Percentiles rank a stretch among this genome's conserved stretches.
Conservation (phyloP, 1,140 invertebrate species). For the Aethina tumida region DNA sequence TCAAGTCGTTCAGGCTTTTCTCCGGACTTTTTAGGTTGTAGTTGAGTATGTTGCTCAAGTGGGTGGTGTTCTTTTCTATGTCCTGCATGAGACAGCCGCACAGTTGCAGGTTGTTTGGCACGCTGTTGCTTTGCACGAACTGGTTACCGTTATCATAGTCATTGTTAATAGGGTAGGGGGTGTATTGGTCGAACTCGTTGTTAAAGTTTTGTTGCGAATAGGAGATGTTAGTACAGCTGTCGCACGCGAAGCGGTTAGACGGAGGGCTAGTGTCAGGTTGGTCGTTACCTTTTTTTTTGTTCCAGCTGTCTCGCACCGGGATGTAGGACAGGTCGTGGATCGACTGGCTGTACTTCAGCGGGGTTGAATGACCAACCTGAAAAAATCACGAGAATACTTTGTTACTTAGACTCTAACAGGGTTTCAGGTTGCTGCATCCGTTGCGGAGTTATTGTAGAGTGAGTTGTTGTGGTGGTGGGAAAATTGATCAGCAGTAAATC, state of each 20-base stretch:
- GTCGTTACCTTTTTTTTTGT: constrained; percentile 31
- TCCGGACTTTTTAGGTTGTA: constrained; percentile 26
- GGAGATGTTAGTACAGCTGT: too few relatives aligned
- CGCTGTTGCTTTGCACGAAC: constrained; percentile 21
- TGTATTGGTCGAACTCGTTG: too few relatives aligned
- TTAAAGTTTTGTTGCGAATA: too few relatives aligned
- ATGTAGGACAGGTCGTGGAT: constrained; percentile 61
- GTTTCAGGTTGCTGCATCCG: too few relatives aligned
- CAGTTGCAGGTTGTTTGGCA: constrained; percentile 29
- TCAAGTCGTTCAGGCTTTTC: constrained; percentile 21
- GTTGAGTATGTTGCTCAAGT: constrained; percentile 21
- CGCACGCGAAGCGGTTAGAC: constrained; percentile 14
- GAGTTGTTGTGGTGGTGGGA: too few relatives aligned
- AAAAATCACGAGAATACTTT: constrained; percentile 13
- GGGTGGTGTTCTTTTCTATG: constrained; percentile 26
- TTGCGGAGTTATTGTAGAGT: too few relatives aligned
- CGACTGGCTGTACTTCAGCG: constrained; percentile 72
- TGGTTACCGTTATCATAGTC: constrained; percentile 5
- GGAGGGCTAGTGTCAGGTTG: constrained; percentile 17
- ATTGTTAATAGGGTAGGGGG: too few relatives aligned
- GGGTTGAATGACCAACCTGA: constrained; percentile 64
- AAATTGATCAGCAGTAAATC: too few relatives aligned
- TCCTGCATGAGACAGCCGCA: constrained; percentile 35
- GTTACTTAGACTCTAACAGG: not conserved
- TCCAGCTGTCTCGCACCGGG: constrained; percentile 43